Evolutionary conservation across 2,113 vertebrate genomes (phyloP), one percentile per base, ranked within the genome.

Genomic region (Symphodus melops): DNA sequence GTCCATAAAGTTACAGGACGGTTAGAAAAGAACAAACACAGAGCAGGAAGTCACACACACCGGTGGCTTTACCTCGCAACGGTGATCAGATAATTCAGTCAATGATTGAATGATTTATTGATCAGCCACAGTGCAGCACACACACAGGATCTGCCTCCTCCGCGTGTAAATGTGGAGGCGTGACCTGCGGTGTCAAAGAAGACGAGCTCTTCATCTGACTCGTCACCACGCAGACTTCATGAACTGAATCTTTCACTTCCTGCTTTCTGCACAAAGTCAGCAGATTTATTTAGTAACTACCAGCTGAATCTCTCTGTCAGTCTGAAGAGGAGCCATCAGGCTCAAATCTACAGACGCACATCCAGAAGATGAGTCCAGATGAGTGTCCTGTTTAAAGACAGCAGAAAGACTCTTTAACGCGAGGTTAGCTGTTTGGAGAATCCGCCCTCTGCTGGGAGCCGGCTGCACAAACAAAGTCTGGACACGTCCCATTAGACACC

Each of bases 21-120:
- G 51, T 20, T 8, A 39, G 1, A 68, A 13, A 75, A 82, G 57
- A 68, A 21, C 68, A 82, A 74, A 70, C 71, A 65, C 2, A 11
- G 21, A 76, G 16, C 57, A 58, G 69, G 68, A 83, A 20, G 39
- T 7, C 14, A 39, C 23, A 33, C 51, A 25, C 16, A 9, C 44
- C 10, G 62, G 7, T 51, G 41, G 51, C 52, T 37, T 11, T 9
- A 9, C 6, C 41, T 2, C 52, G n/a, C 52, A 67, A 42, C 72
- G 0, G 0, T 11, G 13, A 11, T 53, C 36, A 16, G 25, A 68
- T 65, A 9, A 59, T 12, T 19, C 3, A 0, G 48, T 41, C 36
- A 58, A 82, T 79, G 25, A 79, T 64, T 33, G 58, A 62, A 59
- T 10, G 0, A 0, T 4, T 5, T 62, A 23, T 13, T 0, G 46